Evolutionary conservation across 1,140 invertebrate genomes (phyloP), one percentile per base, ranked within the genome.

Genomic region (Listronotus bonariensis): DNA sequence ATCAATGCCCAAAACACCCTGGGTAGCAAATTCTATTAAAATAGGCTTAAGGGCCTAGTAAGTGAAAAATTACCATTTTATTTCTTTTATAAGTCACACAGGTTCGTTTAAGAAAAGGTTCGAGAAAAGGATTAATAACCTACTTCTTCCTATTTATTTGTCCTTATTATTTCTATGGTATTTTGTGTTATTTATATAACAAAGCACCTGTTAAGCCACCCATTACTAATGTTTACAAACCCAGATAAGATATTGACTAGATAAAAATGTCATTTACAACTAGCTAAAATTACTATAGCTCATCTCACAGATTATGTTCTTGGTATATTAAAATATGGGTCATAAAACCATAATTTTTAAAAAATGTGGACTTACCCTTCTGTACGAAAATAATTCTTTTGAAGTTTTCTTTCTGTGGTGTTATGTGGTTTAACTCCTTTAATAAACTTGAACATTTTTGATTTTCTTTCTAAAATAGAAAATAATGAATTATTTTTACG

Each of bases 381-480:
- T 84, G 80, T 91, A 96, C 18, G 88, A 88, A 79, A 95, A 96
- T 26, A 96, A 83, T 80, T 96, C 93, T 79, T 93, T 78, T 96
- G 92, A 68, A 96, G 80, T 79, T 91, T 89, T 67, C 93, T 82
- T 80, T 96, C 94, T 63, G 90, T 91, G 67, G 90, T 68, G 89
- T 89, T 80, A 94, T 92, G 79, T 90, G 90, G 68, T 83, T 95
- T 95, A n/a, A n/a, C n/a, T 65, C 91, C 91, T 77, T 92, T 85
- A 74, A 95, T 94, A 81, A 95, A 95, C 80, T 95, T 95, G 79
- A 94, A 85, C 92, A 95, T 94, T 40, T 43, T 65, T 3, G 5
- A 17, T 38, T 32, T 38, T 18, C 36, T 18, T 65, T 31, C 43
- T 48, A 52, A 41, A 55, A 68, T 38, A 36, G 11, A 9, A 43